Percentiles rank a stretch among this genome's conserved stretches.
These are phyloP conservation scores for Calcarius lapponicus DNA, from an alignment of 2,797 vertebrate genomes.

Conservation along the genomic window DNA sequence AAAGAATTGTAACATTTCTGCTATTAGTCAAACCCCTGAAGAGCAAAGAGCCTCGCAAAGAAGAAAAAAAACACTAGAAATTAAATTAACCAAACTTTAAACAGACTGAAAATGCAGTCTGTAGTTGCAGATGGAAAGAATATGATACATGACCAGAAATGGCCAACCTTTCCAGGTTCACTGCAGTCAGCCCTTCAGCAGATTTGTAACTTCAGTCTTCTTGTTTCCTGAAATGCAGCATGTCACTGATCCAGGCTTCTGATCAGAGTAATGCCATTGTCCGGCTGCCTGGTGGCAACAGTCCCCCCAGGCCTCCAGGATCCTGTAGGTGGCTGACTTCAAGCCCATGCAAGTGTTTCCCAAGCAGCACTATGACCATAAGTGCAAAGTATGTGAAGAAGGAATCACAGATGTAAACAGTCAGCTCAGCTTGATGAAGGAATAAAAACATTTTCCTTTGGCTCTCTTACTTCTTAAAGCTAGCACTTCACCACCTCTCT, in stretches of 20 bases:
- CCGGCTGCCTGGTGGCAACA: not conserved
- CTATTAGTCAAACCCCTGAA: constrained; percentile 21
- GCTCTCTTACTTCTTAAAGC: not conserved
- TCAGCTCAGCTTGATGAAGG: not conserved
- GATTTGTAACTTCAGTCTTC: not conserved
- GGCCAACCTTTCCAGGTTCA: not conserved
- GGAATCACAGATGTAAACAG: not conserved
- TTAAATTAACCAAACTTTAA: not conserved
- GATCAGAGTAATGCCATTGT: not conserved
- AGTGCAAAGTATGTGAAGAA: not conserved
- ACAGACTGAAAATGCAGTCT: constrained; percentile 9
- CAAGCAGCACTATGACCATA: not conserved
- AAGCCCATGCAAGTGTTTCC: not conserved
- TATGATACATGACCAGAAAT: not conserved
- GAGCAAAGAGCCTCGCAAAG: not conserved
- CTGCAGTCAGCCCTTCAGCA: not conserved
- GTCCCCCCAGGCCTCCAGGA: not conserved
- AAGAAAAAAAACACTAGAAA: constrained; percentile 11
- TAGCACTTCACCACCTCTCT: not conserved
- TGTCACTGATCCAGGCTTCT: not conserved
- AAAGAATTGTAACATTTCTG: constrained; percentile 14
- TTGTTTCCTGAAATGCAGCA: not conserved
- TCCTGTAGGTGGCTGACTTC: not conserved
- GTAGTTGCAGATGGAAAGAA: constrained; percentile 15
- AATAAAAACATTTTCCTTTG: not conserved